Percentiles rank a stretch among this genome's conserved stretches.
Conservation (phyloP, 2,888 invertebrate genomes). For the Chrysolina oricalcia region DNA sequence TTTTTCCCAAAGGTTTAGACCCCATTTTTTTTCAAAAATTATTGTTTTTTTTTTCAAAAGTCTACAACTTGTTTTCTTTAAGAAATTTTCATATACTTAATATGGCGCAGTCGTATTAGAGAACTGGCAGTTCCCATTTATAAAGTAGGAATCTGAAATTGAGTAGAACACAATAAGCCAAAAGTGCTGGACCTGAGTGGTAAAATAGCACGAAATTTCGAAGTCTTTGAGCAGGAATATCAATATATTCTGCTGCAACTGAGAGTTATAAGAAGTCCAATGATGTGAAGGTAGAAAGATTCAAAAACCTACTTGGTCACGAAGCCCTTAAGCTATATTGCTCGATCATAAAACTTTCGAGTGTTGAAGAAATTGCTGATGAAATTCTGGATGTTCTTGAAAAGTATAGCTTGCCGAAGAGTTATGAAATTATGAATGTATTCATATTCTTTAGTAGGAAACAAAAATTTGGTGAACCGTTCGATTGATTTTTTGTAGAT, state of each 20-base stretch:
- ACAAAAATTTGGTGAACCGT: neutral
- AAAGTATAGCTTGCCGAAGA: neutral
- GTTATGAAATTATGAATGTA: neutral
- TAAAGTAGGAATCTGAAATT: neutral
- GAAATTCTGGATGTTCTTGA: neutral
- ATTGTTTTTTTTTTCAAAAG: no score
- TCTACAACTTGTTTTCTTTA: no score
- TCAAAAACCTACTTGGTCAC: neutral
- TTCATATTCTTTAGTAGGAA: neutral
- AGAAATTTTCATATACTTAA: no score
- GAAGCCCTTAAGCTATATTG: neutral
- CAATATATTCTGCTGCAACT: neutral
- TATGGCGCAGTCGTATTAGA: neutral
- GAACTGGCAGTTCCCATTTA: neutral
- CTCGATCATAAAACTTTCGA: neutral
- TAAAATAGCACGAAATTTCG: neutral
- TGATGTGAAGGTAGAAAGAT: neutral
- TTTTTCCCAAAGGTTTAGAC: no score
- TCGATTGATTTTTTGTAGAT: neutral
- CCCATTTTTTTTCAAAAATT: no score
- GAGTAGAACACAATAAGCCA: neutral
- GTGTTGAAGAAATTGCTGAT: neutral
- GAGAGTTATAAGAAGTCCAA: neutral
- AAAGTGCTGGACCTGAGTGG: neutral
- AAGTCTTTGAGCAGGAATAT: neutral